Evolutionary conservation across 2,113 vertebrate genomes (phyloP), one percentile per base, ranked within the genome.

Genomic region (Felis catus): DNA sequence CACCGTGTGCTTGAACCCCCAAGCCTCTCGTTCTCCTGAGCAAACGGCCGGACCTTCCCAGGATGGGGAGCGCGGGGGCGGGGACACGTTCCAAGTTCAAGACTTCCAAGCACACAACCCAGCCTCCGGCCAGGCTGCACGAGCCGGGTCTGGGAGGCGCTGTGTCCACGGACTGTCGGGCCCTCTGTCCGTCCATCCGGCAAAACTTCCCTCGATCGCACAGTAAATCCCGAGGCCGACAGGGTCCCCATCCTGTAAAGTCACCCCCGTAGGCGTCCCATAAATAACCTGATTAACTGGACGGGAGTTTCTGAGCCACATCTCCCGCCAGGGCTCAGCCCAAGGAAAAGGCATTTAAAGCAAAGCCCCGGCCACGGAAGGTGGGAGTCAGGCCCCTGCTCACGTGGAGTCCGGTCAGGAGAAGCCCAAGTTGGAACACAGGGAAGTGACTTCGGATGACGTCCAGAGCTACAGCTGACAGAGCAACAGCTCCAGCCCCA

Each of bases 141-240:
- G 81, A 63, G 81, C 25, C 5, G 7, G 21, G 23, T 36, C 2
- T 2, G 15, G 48, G n/a, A 5, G 2, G 66, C 48, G 15, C 12
- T 0, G 15, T 1, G 6, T 55, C 39, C 48, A 39, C 33, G 7
- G 16, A 25, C 29, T 0, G 0, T 23, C 89, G 6, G 7, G 2
- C 27, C 31, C 23, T 33, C 29, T 10, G n/a, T 11, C 48, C 29
- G 1, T 12, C n/a, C 89, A 4, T 41, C 29, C 18, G n/a, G 19
- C 27, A 16, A 71, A 45, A 0, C 8, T 36, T 6, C 27, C 27
- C n/a, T 68, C 16, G 0, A 16, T 0, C 0, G 11, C 1, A 12
- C 16, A 3, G 3, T 18, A 39, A 33, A 18, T 7, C 65, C 27
- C 0, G 0, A 4, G 48, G 27, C 66, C 85, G 70, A 63, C 39